These are phyloP conservation scores for Probaryconus sp. DNA, from an alignment of 1,140 invertebrate genomes.

Conservation along the genomic window DNA sequence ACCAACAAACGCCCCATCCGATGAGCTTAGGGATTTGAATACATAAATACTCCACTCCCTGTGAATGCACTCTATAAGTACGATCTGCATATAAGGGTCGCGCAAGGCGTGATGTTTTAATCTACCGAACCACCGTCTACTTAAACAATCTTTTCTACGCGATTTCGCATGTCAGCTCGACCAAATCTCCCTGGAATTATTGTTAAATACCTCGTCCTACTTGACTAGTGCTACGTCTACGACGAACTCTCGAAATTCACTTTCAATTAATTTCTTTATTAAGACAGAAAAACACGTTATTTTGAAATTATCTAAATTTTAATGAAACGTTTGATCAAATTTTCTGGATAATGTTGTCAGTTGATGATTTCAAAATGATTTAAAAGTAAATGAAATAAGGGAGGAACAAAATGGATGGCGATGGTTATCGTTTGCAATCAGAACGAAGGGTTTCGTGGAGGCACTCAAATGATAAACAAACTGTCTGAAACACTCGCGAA, in stretches of 20 bases:
- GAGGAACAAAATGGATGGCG: no score
- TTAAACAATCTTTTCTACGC: conserved; percentile 55
- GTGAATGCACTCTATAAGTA: conserved; percentile 64
- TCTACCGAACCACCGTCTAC: conserved; percentile 55
- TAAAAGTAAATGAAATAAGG: no score
- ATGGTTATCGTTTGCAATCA: conserved; percentile 55
- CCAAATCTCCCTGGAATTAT: conserved; percentile 18
- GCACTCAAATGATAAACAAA: conserved; percentile 74
- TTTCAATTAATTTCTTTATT: no score
- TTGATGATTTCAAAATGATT: no score
- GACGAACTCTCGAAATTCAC: no score
- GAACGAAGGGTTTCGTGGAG: conserved; percentile 69
- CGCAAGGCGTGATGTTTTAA: conserved; percentile 70
- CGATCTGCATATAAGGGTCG: conserved; percentile 70
- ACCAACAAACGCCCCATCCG: conserved; percentile 73
- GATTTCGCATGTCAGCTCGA: conserved; percentile 14
- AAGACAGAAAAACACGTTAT: no score
- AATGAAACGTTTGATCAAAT: no score
- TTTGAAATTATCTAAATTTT: no score
- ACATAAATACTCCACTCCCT: conserved; percentile 73
- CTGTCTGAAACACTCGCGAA: conserved; percentile 75
- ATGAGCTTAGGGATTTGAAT: conserved; percentile 76
- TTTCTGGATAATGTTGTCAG: no score
- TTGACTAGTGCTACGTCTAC: no score
- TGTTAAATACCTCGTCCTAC: conserved; percentile 23